phyloP scores from a whole-genome alignment of 2,113 vertebrate genomes.

The Microcebus lehilahytsara region DNA sequence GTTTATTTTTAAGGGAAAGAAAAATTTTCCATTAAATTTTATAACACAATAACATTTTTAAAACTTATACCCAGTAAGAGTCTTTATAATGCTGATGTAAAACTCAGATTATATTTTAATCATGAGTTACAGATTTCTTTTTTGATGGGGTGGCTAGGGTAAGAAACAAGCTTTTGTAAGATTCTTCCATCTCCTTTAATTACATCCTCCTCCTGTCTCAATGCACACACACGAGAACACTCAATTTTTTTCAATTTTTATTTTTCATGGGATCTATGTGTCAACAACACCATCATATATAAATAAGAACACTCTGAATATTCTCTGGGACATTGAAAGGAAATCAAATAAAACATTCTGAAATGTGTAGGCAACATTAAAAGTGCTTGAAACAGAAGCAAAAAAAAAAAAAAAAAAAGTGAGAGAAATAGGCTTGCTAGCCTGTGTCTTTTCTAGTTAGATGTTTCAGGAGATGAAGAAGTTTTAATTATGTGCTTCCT shows the following conservation, averaged over 20 bases:
- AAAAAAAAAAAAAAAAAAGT: background rate
- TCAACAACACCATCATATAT: background rate
- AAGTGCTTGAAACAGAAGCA: background rate
- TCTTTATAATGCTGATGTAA: constrained; percentile 41
- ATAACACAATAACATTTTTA: constrained; percentile 60
- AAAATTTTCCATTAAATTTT: constrained; percentile 73
- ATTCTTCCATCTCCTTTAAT: background rate
- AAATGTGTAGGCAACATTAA: constrained; percentile 40
- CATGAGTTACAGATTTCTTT: constrained; percentile 41
- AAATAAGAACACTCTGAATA: background rate
- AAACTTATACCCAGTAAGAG: background rate
- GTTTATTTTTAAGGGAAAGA: constrained; percentile 73
- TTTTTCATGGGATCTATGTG: background rate
- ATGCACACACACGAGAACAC: background rate
- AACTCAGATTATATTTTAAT: constrained; percentile 60
- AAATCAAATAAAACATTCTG: constrained; percentile 48
- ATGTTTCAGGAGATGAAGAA: constrained; percentile 47
- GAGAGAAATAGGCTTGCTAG: background rate
- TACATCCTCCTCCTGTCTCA: background rate
- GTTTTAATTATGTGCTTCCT: constrained; percentile 54
- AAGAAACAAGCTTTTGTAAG: constrained; percentile 44
- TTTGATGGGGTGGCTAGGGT: background rate
- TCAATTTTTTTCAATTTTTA: background rate
- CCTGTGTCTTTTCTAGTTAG: constrained; percentile 31
- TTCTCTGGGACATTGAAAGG: constrained; percentile 1